Conservation (phyloP, 2,888 invertebrate genomes). For the Xestobium rufovillosum region DNA sequence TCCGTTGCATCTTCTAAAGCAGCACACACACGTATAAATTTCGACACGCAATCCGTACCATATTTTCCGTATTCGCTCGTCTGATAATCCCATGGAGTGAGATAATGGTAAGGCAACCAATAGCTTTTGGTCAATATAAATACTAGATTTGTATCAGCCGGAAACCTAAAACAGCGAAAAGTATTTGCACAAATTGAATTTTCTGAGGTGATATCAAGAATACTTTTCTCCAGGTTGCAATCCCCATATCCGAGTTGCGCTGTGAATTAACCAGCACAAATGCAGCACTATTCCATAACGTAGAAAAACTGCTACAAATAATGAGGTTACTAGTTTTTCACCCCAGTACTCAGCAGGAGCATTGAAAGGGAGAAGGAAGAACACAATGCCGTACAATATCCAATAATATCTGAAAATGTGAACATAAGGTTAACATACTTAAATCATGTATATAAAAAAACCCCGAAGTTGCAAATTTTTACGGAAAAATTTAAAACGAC, state of each 20-base stretch:
- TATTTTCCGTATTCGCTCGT: slow-evolving; percentile 76
- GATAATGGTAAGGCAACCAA: slow-evolving; percentile 77
- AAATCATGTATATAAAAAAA: slow-evolving; percentile 6
- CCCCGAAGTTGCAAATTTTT: too few relatives aligned
- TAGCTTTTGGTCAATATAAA: slow-evolving; percentile 67
- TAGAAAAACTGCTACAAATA: slow-evolving; percentile 62
- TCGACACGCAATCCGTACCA: slow-evolving; percentile 57
- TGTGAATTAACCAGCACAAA: slow-evolving; percentile 65
- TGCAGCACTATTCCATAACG: slow-evolving; percentile 59
- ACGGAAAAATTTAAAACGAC: too few relatives aligned
- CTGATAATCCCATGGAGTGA: slow-evolving; percentile 72
- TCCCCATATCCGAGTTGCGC: slow-evolving; percentile 66
- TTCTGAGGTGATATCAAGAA: too few relatives aligned
- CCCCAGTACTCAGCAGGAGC: slow-evolving; percentile 74
- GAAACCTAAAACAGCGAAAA: slow-evolving; percentile 52
- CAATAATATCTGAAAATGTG: slow-evolving; percentile 56
- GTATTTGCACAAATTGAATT: too few relatives aligned
- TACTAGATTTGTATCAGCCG: slow-evolving; percentile 64
- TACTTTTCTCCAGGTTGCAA: slow-evolving; percentile 62
- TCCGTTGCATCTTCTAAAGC: slow-evolving; percentile 59
- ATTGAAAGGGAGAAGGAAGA: slow-evolving; percentile 64
- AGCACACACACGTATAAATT: slow-evolving; percentile 62
- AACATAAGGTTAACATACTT: slow-evolving; percentile 6
- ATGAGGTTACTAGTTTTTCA: slow-evolving; percentile 54
- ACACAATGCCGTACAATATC: slow-evolving; percentile 56